Percentiles rank a stretch among this genome's conserved stretches.
phyloP scores from a whole-genome alignment of 2,797 vertebrate genomes.

The Fundulus diaphanus region DNA sequence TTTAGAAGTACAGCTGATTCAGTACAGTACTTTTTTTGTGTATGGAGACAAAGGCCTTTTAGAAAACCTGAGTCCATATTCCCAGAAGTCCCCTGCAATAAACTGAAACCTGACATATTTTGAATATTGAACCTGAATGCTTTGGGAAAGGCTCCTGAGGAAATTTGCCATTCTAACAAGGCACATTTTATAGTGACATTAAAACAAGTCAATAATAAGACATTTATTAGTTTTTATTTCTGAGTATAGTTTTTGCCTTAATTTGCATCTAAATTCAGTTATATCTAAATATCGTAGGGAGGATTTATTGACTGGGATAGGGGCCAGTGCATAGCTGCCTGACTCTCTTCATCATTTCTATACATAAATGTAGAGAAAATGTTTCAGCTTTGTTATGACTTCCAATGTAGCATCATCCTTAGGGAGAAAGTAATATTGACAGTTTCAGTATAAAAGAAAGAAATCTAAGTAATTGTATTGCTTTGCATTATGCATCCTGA shows the following conservation, averaged over 20 bases:
- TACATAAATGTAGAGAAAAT: neutral
- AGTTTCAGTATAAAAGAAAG: neutral
- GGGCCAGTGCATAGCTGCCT: neutral
- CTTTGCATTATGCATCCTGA: neutral
- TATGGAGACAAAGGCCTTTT: conserved; percentile 15
- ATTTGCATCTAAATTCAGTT: neutral
- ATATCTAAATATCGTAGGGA: neutral
- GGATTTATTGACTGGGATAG: neutral
- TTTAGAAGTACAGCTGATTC: neutral
- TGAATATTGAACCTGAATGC: conserved; percentile 41
- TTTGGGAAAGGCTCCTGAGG: conserved; percentile 7
- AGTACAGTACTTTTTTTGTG: neutral
- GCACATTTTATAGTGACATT: conserved; percentile 28
- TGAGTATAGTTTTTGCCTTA: neutral
- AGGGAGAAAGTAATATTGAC: neutral
- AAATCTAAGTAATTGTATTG: neutral
- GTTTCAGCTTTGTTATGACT: neutral
- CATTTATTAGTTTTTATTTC: neutral
- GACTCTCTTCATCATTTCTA: neutral
- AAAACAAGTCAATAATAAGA: conserved; percentile 23
- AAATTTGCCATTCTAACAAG: conserved; percentile 27
- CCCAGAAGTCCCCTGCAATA: conserved; percentile 49
- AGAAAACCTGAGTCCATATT: conserved; percentile 39
- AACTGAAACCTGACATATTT: conserved; percentile 42
- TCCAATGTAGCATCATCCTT: neutral